Base-by-base conservation (phyloP, 2,888 invertebrate species). In the Mythimna impura region DNA sequence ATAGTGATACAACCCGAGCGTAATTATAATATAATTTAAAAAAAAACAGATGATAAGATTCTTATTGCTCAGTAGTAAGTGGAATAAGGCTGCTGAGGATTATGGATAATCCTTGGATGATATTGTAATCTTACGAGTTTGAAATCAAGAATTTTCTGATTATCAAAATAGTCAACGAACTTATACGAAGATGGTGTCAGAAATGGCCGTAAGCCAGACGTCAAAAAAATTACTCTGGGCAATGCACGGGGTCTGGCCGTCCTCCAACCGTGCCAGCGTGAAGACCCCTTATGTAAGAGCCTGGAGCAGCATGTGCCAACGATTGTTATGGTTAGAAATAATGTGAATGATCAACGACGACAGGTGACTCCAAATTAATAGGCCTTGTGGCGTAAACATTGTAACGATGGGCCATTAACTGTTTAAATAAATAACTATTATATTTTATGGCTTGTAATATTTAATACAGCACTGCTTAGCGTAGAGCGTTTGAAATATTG, bases 201-300 rank as follows among this genome's bases (percentile, higher is more conserved):
- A 89, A 86, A 93, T 94, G 93, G 93, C 94, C 72, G 85, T 74
- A 84, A 81, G 90, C 93, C 94, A 94, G 92, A 90, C 90, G 88
- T 89, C 88, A 90, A 89, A 92, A 92, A 93, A 92, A 90, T 84
- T 85, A 86, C 80, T 83, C 81, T 89, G 89, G 90, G 86, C 88
- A 91, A 87, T 91, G 89, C 88, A 90, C 88, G 86, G 77, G 84
- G 83, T 69, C 91, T 94, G 94, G 94, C 92, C 78, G 61, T 43
- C 64, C 87, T 93, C 94, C 94, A 94, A 94, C 85, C 90, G 90
- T 91, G 91, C 90, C 91, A 90, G 84, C 79, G 82, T 83, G 77
- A 84, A 82, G 83, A 86, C 84, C 85, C 78, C 82, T 89, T 89
- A 88, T 78, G 84, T 87, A 89, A 85, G 57, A 81, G 66, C 63